Evolutionary conservation across 2,888 invertebrate genomes (phyloP).

Genomic region (Ditylenchus weischeri): DNA sequence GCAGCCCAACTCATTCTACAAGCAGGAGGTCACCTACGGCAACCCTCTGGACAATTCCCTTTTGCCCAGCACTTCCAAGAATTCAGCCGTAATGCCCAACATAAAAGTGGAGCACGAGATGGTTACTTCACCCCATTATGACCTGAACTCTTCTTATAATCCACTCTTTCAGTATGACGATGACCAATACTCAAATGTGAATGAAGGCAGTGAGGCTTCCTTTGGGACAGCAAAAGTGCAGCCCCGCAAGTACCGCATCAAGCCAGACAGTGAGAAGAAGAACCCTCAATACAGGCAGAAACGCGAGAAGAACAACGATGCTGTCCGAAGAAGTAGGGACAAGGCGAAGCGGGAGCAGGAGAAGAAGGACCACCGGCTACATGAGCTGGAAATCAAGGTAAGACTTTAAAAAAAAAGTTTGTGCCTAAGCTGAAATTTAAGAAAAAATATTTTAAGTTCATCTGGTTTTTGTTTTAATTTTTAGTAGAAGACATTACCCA

Average conservation of each 20-base stretch:
- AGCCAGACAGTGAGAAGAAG: constrained; percentile 37
- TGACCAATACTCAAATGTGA: constrained; percentile 1
- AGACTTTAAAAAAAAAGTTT: too few relatives aligned
- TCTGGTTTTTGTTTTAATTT: background rate
- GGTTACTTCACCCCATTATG: too few relatives aligned
- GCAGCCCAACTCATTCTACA: background rate
- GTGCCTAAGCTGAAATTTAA: too few relatives aligned
- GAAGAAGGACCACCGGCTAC: constrained; percentile 33
- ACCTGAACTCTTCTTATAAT: too few relatives aligned
- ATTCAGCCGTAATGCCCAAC: background rate
- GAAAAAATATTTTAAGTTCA: too few relatives aligned
- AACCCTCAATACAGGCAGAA: constrained; percentile 37
- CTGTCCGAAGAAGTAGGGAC: constrained; percentile 36
- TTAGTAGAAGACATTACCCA: too few relatives aligned
- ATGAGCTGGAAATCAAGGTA: constrained; percentile 29
- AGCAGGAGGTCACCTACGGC: background rate
- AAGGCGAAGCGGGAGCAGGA: constrained; percentile 39
- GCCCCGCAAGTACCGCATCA: constrained; percentile 42
- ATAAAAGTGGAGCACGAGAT: constrained; percentile 5
- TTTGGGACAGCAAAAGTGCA: constrained; percentile 6
- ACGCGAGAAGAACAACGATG: constrained; percentile 42
- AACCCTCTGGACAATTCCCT: background rate
- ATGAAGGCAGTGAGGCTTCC: background rate
- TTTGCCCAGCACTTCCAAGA: constrained; percentile 4
- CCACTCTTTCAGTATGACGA: too few relatives aligned